Base-by-base conservation (phyloP, 2,888 invertebrate species). In the Coecobrya sp. region DNA sequence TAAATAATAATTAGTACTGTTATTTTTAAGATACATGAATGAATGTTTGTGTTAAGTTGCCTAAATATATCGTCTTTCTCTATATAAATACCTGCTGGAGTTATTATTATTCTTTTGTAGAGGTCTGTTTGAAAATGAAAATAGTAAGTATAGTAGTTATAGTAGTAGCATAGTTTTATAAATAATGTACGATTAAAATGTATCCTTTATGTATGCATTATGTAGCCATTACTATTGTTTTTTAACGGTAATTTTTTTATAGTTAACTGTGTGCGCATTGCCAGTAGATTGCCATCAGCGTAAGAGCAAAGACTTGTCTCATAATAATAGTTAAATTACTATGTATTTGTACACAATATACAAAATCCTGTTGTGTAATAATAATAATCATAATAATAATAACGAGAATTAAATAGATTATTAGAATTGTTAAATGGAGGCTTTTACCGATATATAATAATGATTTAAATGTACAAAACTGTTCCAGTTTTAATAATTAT, bases 241-340 rank as follows among this genome's bases (percentile, higher is more conserved):
- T 30, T 76, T 76, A 68, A 84, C 19, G 13, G 25, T 85, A 49
- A 42, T 10, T 70, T 52, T n/a, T 65, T 27, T 16, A 59, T 79
- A 65, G 5, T 59, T 59, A 86, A 79, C 16, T 81, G 76, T 91
- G 90, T 86, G 90, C 86, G 86, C 86, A 70, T 89, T 79, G 68
- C 52, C 62, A 76, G 70, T 86, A 86, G 86, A 86, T 91, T 91
- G 90, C 90, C 90, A 91, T 86, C 90, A 91, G 90, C 49, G 84
- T 55, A 81, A 52, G 86, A 86, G 86, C 25, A 85, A 10, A 27
- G 10, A 27, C n/a, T n/a, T n/a, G n/a, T n/a, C n/a, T n/a, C n/a
- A n/a, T n/a, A n/a, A n/a, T n/a, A n/a, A n/a, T n/a, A 45, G 10
- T 79, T 25, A n/a, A 3, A 0, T 59, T 59, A 19, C 19, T 27